Base-by-base conservation (phyloP, 2,888 invertebrate genomes). In the Ennomos fuscantarius region DNA sequence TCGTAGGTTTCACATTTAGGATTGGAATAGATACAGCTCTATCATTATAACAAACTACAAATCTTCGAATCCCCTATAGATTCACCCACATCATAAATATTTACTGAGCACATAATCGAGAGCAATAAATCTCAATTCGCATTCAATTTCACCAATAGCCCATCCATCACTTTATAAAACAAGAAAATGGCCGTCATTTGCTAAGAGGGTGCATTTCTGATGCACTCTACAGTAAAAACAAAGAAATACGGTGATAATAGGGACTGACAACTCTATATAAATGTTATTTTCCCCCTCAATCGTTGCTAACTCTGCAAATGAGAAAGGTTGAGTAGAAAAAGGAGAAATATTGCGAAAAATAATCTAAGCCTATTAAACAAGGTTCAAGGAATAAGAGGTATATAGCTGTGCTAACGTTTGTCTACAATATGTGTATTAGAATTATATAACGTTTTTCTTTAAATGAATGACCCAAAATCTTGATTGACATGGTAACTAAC, bases 181-280 rank as follows among this genome's bases (percentile, higher is more conserved):
- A 76, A 72, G 71, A 76, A 74, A 76, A 76, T 72, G 69, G 52
- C 64, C 62, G 72, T 71, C 72, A 76, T 72, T 73, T 73, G 59
- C 55, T 53, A 63, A 70, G 76, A 76, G 89, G 89, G 90, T 89
- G 88, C 87, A 89, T 89, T 73, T 63, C 70, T 86, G 81, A 89
- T 89, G 83, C 76, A 80, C 77, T 79, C 65, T 62, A 60, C 34
- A 65, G 61, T 64, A 58, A 72, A 81, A 79, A 78, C 75, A 79
- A 79, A 72, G 73, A 70, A 72, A 71, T 71, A 66, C 62, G 62
- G 65, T 49, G 46, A 42, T 61, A 68, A 61, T 68, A 76, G 81
- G 78, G 64, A 69, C 62, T 73, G 66, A 74, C 71, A 78, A 70
- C 43, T 44, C 43, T 31, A 33, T 47, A 74, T 73, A 68, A 76